Evolutionary conservation across 2,113 vertebrate genomes (phyloP), one percentile per base, ranked within the genome.

Genomic region (Zeus faber): DNA sequence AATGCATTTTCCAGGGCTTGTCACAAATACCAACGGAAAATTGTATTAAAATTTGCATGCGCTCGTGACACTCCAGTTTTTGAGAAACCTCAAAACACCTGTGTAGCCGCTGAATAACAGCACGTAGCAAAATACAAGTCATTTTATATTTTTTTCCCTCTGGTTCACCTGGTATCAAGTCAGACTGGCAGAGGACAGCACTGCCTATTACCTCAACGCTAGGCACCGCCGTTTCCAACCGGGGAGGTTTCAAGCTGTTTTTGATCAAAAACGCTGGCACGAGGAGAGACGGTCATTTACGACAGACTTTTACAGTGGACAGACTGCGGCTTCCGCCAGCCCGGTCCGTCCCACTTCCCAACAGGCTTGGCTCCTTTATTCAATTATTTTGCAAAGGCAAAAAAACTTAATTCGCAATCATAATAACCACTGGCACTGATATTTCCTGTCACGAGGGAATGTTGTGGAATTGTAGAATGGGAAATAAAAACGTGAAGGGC

Each of bases 241-340:
- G 40, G 40, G 45, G 37, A 62, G 68, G 65, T 68, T 51, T 37
- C 7, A 54, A 75, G 70, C 58, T 64, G 70, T 81, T 85, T 83
- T 75, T 87, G 71, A 88, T 88, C 77, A n/a, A 81, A 81, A 87
- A 80, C 71, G 40, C 65, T 50, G 57, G 47, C 58, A 17, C 62
- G 61, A 74, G 78, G 60, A 74, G 75, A 79, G 74, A 79, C 78
- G 71, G 80, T 85, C 80, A 83, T 88, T 82, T 85, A 73, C 63
- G 51, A 65, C 57, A 74, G 70, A 53, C 62, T 71, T 85, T 81
- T 80, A 48, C 59, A 52, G 31, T 81, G 76, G 83, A 82, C 80
- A 79, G 79, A 65, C 72, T 54, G 72, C 77, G 68, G 72, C 70
- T 79, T 55, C 67, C 74, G 65, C 77, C 48, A 20, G 20, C 54